Evolutionary conservation across 2,113 vertebrate species (phyloP).

Genomic region (Hippocampus barbouri): DNA sequence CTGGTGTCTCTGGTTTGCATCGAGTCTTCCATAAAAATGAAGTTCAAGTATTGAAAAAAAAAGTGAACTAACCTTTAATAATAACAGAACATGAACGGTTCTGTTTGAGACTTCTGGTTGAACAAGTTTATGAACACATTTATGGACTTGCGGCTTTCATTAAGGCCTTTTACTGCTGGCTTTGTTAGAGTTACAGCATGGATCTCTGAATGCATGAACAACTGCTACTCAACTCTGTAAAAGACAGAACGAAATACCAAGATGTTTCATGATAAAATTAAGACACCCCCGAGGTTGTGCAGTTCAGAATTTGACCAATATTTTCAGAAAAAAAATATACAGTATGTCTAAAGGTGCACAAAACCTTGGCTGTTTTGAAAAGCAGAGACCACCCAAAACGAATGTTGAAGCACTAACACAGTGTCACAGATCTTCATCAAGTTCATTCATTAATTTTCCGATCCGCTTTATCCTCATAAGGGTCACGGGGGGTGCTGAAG

Average conservation of each 20-base stretch:
- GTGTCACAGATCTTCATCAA: no score
- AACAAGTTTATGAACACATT: slow-evolving; percentile 63
- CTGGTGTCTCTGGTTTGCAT: no score
- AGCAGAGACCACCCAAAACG: no score
- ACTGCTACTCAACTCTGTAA: slow-evolving; percentile 22
- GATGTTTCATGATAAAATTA: background rate
- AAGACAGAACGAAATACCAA: background rate
- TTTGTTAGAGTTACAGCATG: slow-evolving; percentile 56
- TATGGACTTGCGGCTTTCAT: slow-evolving; percentile 64
- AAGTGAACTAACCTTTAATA: no score
- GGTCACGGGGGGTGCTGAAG: no score
- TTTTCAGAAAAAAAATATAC: background rate
- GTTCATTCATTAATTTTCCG: no score
- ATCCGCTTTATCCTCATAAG: no score
- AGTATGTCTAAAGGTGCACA: no score
- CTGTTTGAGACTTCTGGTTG: background rate
- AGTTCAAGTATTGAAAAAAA: no score
- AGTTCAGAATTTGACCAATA: background rate
- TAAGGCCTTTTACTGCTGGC: slow-evolving; percentile 51
- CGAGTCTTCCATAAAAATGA: no score
- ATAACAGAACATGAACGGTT: no score
- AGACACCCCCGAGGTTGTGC: background rate
- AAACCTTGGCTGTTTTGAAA: background rate
- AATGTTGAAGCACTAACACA: no score
- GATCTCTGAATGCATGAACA: slow-evolving; percentile 32